These are phyloP conservation scores for Phyllopteryx taeniolatus DNA, from an alignment of 2,113 vertebrate genomes.

Conservation along the genomic window DNA sequence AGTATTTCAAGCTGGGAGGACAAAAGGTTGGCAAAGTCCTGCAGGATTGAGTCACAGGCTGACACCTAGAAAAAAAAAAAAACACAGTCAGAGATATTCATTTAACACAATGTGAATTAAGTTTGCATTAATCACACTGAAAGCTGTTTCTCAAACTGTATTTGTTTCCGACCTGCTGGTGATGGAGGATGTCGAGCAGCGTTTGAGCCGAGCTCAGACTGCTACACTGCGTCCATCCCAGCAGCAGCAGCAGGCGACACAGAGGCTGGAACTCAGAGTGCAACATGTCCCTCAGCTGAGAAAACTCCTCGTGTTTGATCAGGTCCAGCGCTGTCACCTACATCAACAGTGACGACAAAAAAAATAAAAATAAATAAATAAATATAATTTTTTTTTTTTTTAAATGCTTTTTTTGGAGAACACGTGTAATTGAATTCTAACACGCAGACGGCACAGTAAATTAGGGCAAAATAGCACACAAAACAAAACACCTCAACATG, in stretches of 20 bases:
- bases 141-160: background rate
- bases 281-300: slow-evolving; percentile 75
- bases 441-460: too few species aligned
- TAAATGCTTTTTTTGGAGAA: too few species aligned
- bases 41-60: slow-evolving; percentile 80
- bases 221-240: slow-evolving; percentile 91
- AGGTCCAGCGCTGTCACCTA: slow-evolving; percentile 90
- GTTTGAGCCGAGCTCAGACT: slow-evolving; percentile 81
- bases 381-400: too few species aligned
- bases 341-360: background rate
- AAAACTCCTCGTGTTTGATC: slow-evolving; percentile 86
- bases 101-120: background rate
- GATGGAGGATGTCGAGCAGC: slow-evolving; percentile 82
- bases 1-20: slow-evolving; percentile 85
- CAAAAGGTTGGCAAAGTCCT: slow-evolving; percentile 83
- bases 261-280: slow-evolving; percentile 85
- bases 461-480: too few species aligned
- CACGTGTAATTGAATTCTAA: too few species aligned
- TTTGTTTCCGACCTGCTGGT: slow-evolving; percentile 74
- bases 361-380: background rate
- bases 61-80: slow-evolving; percentile 59
- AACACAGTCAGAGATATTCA: background rate
- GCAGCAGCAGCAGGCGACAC: slow-evolving; percentile 84
- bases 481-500: too few species aligned
- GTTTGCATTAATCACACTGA: background rate